phyloP scores from a whole-genome alignment of 2,113 vertebrate species.

The Sigmodon hispidus region DNA sequence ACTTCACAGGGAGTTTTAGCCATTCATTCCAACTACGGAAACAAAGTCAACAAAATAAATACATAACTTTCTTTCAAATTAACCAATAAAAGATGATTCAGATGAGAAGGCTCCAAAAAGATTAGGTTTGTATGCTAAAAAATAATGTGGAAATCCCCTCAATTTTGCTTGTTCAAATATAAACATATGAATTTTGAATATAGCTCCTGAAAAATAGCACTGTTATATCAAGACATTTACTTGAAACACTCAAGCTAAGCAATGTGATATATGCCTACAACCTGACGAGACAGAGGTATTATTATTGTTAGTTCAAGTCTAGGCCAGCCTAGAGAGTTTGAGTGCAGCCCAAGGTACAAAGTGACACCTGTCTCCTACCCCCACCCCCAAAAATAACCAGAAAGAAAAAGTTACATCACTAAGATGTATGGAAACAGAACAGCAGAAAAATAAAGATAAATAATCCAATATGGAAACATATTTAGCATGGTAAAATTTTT shows the following conservation, averaged over 20 bases:
- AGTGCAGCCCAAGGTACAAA: neutral
- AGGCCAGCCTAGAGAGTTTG: neutral
- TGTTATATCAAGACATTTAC: neutral
- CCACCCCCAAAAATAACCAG: neutral
- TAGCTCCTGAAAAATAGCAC: neutral
- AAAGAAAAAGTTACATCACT: neutral
- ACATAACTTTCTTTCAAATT: constrained; percentile 2
- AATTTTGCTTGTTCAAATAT: neutral
- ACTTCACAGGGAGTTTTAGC: constrained; percentile 97
- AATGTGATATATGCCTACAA: neutral
- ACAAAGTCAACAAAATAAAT: constrained; percentile 18
- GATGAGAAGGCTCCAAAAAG: neutral
- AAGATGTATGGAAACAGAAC: neutral
- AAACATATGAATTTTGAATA: neutral
- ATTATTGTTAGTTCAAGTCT: neutral
- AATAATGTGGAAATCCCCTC: neutral
- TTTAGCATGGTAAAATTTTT: too few relatives aligned
- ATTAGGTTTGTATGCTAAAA: constrained; percentile 16
- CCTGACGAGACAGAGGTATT: neutral
- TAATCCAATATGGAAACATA: neutral
- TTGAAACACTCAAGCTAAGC: neutral
- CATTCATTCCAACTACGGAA: constrained; percentile 96
- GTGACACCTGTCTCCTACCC: neutral
- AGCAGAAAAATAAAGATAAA: neutral
- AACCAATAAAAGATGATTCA: neutral